Evolutionary conservation across 2,797 vertebrate species (phyloP), one percentile per base, ranked within the genome.

Genomic region (Hybognathus amarus): DNA sequence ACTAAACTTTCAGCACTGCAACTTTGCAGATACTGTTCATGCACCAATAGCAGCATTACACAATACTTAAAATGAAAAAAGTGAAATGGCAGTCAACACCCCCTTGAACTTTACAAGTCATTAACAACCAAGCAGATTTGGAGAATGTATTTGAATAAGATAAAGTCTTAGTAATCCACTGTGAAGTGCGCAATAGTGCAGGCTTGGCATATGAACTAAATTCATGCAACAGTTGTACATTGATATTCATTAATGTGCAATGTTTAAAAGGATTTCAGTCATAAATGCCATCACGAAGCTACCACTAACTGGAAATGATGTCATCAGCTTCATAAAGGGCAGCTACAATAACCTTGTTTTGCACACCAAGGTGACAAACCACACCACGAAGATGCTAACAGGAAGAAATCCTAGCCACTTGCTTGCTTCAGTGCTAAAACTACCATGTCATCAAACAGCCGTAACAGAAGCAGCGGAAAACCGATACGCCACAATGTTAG

Each of bases 381-480:
- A 36, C 45, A 24, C 61, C 66, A 69, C 61, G 24, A 63, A 84
- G 80, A 83, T 85, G 77, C 66, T 79, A 15, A 77, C 74, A 83
- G 78, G 66, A 89, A 77, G 85, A 80, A 84, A 87, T 82, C 74
- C 66, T 86, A 84, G 69, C 54, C 86, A 52, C 47, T 15, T 6
- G 71, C 27, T 52, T 69, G 64, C 87, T 81, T 78, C 52, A 78
- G 83, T 85, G 81, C 87, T 78, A 83, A 79, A 87, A 85, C 81
- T 77, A 59, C 59, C 36, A 67, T 88, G 79, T 90, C 84, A 89
- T 87, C 86, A 87, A 87, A 88, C 84, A 83, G 68, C 77, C 20
- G 24, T 83, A 81, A 83, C 50, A 86, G n/a, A 79, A 83, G 83
- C 75, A 75, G 66, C 50, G 36, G 80, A 56, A 86, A 84, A 77